Evolutionary conservation across 2,888 invertebrate species (phyloP), one percentile per base, ranked within the genome.

Genomic region (Furcula furcula): DNA sequence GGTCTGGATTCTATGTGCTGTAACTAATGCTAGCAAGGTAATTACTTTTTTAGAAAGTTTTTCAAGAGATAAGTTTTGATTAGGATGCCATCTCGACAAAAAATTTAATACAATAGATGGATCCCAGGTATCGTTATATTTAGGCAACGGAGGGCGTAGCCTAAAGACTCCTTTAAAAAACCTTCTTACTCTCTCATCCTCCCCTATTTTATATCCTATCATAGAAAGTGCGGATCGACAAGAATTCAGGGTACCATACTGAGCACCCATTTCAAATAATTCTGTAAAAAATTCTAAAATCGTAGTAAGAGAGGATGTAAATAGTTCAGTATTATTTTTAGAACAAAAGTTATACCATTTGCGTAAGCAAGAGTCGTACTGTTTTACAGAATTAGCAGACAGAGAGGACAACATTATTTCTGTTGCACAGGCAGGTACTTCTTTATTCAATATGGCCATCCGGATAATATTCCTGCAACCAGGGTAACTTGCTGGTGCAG

Each of bases 321-420:
- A 20, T 20, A 20, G 9, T 20, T 20, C 2, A 20, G 20, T 9
- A n/a, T 9, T 20, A 9, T 9, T 20, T 9, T 13, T 21, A 29
- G n/a, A n/a, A n/a, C n/a, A n/a, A n/a, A 20, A 29, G n/a, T 29
- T 6, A n/a, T 4, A 4, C 40, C 45, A 44, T 50, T n/a, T n/a
- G n/a, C 54, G 48, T 6, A 37, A 16, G 19, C 46, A 46, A n/a
- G 33, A 36, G 0, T 29, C 35, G 14, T 40, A 48, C 15, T 45
- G 48, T 22, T 31, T 37, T 7, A 51, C 6, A 5, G 41, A 46
- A 14, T 10, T 36, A 1, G 34, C 25, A 0, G 48, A 20, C 1
- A 49, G 19, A 0, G 51, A 55, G 2, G 47, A 40, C 1, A 46
- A 0, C 46, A 46, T 50, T 5, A 50, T 14, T 3, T 11, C 16